These are phyloP conservation scores for Plecturocebus donacophilus DNA, from an alignment of 2,113 vertebrate genomes.

Conservation along the genomic window DNA sequence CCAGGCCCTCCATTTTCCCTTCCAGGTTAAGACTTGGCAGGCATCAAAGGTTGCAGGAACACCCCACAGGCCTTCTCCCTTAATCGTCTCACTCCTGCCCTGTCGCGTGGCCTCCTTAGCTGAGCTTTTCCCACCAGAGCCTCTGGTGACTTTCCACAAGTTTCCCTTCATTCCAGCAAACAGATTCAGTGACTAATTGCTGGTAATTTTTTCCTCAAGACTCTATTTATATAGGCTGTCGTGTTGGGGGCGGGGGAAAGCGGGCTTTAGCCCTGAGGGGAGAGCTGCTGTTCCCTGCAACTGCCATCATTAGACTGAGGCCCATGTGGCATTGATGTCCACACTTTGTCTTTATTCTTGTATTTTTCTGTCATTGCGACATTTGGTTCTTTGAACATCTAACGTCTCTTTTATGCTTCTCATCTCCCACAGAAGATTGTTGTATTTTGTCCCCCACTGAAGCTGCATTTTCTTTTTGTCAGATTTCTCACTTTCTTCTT, in stretches of 20 bases:
- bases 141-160: conserved; percentile 65
- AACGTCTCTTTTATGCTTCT: conserved; percentile 82
- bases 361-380: conserved; percentile 76
- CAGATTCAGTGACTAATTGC: conserved; percentile 81
- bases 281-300: conserved; percentile 47
- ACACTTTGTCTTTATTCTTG: conserved; percentile 82
- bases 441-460: conserved; percentile 84
- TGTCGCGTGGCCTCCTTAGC: conserved; percentile 37
- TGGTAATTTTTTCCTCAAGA: conserved; percentile 70
- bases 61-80: conserved; percentile 27
- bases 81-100: not conserved
- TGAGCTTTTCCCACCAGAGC: conserved; percentile 49
- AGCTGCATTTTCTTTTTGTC: conserved; percentile 83
- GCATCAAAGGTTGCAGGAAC: conserved; percentile 50
- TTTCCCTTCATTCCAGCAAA: conserved; percentile 61
- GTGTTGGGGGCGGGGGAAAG: conserved; percentile 59
- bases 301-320: conserved; percentile 63
- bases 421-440: conserved; percentile 81
- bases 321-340: conserved; percentile 80
- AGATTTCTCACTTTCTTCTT: conserved; percentile 82
- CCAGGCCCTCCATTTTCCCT: conserved; percentile 41
- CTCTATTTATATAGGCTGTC: conserved; percentile 64
- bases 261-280: conserved; percentile 37
- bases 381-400: conserved; percentile 86
- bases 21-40: conserved; percentile 63